Base-by-base conservation (phyloP, 53 echinoderm and acorn worm species). In the Crossaster papposus region DNA sequence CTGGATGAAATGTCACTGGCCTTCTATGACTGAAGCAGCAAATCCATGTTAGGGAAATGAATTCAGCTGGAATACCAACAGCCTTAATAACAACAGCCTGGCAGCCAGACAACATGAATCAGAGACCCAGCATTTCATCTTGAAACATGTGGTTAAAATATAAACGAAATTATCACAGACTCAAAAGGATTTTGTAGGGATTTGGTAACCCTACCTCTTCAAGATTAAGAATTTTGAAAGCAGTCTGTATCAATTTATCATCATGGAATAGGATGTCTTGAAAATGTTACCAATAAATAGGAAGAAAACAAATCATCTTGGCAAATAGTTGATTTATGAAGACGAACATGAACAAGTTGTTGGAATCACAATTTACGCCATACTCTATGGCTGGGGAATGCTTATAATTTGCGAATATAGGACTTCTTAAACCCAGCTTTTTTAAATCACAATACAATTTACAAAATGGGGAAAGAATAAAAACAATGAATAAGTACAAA, bases 41-140 rank as follows among this genome's bases (percentile, higher is more conserved):
- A 65, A 33, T 72, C 84, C 84, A 84, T 84, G 44, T 84, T 72
- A 65, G 84, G 84, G 84, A 84, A 84, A 84, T 84, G 84, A 84
- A 84, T 84, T 51, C 72, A 51, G 32, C 84, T 52, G 71, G 84
- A 84, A 84, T 84, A 84, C 84, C 84, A 51, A 24, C 52, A 84
- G 54, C 51, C 30, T 30, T 15, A 9, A 44, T 44, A 44, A 44
- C 0, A 52, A 17, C 30, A 62, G 23, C 51, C 54, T 23, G 35
- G 37, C 58, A 51, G 23, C 51, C 54, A 29, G 5, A 13, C 12
- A 8, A 82, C 68, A 82, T 82, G 14, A 68, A 72, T 20, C 70
- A 30, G 6, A 83, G 83, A 7, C 83, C 24, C 15, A 65, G 72
- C 71, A 73, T 84, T n/a, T 71, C 84, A 84, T 72, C 17, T 51